phyloP scores from a whole-genome alignment of 2,113 vertebrate genomes.

The Pimephales promelas region DNA sequence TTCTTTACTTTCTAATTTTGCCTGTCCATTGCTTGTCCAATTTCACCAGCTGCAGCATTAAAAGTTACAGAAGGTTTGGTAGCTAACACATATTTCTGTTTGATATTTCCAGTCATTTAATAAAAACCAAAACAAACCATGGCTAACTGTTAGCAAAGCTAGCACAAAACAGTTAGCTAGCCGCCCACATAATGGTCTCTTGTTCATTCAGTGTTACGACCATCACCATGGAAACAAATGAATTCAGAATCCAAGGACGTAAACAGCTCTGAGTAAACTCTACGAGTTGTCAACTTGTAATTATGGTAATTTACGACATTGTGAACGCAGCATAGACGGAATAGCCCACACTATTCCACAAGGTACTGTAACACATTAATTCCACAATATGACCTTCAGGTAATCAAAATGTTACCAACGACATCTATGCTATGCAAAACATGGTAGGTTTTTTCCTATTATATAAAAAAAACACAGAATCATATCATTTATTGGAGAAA shows the following conservation, averaged over 20 bases:
- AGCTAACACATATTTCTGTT: not conserved
- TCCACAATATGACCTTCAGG: not conserved
- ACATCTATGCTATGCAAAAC: not conserved
- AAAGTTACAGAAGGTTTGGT: not conserved
- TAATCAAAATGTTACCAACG: not conserved
- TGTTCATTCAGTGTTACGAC: not conserved
- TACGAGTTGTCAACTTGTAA: not conserved
- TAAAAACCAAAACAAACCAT: not conserved
- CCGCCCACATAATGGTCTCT: slow-evolving; percentile 10
- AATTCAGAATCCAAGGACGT: not conserved
- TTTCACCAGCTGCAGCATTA: not conserved
- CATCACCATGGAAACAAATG: slow-evolving; percentile 1
- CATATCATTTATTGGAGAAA: not conserved
- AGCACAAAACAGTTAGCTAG: slow-evolving; percentile 3
- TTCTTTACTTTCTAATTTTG: not conserved
- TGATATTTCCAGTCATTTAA: not conserved
- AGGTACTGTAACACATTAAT: too few relatives aligned
- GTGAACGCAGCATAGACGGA: not conserved
- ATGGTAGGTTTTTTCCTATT: not conserved
- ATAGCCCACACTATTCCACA: not conserved
- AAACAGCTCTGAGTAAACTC: slow-evolving; percentile 4
- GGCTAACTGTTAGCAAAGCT: not conserved
- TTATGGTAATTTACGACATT: not conserved
- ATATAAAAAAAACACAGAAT: not conserved
- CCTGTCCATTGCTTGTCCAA: not conserved